phyloP scores from a whole-genome alignment of 1,140 invertebrate genomes.

The Oedothorax gibbosus region DNA sequence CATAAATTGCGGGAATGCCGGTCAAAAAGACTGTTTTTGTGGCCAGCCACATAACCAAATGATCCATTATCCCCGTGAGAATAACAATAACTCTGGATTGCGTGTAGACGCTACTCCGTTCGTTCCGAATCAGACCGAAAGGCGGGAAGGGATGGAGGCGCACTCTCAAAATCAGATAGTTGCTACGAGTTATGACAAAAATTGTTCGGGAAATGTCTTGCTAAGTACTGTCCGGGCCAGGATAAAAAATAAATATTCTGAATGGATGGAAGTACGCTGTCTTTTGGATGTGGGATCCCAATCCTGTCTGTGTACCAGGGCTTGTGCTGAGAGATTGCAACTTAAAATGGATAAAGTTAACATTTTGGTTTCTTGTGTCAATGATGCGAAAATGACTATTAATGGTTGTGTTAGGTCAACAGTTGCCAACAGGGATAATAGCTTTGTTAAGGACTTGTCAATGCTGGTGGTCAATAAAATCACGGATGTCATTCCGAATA shows the following conservation, averaged over 20 bases:
- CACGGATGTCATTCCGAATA: background rate
- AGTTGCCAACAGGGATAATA: background rate
- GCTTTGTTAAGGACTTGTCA: background rate
- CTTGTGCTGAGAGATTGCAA: background rate
- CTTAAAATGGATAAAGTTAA: constrained; percentile 3
- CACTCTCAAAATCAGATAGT: background rate
- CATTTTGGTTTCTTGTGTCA: background rate
- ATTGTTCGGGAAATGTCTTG: background rate
- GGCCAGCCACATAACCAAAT: background rate
- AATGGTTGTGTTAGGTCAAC: background rate
- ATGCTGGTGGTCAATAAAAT: constrained; percentile 22
- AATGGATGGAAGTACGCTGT: background rate
- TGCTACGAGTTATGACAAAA: background rate
- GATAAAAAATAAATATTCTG: background rate
- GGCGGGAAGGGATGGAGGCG: background rate
- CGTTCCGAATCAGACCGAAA: background rate
- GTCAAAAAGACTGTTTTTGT: constrained; percentile 19
- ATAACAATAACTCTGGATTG: background rate
- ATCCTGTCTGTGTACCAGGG: background rate
- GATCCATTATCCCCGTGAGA: background rate
- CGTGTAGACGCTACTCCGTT: background rate
- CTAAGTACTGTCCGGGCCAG: background rate
- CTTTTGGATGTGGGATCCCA: constrained; percentile 4
- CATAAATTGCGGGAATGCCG: background rate
- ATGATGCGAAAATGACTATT: background rate